Evolutionary conservation across 2,888 invertebrate genomes (phyloP).

Genomic region (Drosophila dives): DNA sequence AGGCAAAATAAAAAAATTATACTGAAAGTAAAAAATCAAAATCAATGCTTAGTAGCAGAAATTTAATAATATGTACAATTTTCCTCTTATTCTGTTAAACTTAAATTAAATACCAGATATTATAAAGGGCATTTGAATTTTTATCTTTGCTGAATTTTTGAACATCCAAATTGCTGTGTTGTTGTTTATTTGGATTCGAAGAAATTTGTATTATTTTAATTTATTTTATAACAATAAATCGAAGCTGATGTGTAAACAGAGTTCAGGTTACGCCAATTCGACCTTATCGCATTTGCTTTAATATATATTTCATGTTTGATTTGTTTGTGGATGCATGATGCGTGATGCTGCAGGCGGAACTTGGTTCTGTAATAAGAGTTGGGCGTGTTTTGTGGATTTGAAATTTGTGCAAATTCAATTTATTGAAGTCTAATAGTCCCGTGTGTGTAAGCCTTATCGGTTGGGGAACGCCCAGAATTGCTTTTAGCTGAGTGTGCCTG

Average conservation of each 20-base stretch:
- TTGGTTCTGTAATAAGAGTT: slow-evolving; percentile 28
- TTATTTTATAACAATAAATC: slow-evolving; percentile 6
- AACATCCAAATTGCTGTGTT: background rate
- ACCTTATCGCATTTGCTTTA: slow-evolving; percentile 39
- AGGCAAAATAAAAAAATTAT: no score
- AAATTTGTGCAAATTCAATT: slow-evolving; percentile 81
- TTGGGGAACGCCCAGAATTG: slow-evolving; percentile 53
- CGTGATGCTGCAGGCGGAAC: slow-evolving; percentile 68
- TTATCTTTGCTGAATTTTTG: background rate
- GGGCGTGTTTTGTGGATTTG: slow-evolving; percentile 59
- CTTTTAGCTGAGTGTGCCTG: slow-evolving; percentile 46
- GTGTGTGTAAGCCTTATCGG: slow-evolving; percentile 58
- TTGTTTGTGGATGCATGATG: slow-evolving; percentile 74
- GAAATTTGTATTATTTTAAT: background rate
- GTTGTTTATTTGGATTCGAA: background rate
- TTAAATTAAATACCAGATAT: no score
- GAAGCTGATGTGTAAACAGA: slow-evolving; percentile 32
- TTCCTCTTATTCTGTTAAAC: no score
- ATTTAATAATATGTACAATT: no score
- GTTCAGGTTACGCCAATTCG: slow-evolving; percentile 11
- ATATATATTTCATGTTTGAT: slow-evolving; percentile 67
- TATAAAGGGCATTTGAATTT: background rate
- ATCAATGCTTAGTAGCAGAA: no score
- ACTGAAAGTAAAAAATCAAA: no score
- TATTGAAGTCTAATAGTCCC: slow-evolving; percentile 79